Evolutionary conservation across 2,888 invertebrate species (phyloP).

Genomic region (Nasonovia ribisnigri): DNA sequence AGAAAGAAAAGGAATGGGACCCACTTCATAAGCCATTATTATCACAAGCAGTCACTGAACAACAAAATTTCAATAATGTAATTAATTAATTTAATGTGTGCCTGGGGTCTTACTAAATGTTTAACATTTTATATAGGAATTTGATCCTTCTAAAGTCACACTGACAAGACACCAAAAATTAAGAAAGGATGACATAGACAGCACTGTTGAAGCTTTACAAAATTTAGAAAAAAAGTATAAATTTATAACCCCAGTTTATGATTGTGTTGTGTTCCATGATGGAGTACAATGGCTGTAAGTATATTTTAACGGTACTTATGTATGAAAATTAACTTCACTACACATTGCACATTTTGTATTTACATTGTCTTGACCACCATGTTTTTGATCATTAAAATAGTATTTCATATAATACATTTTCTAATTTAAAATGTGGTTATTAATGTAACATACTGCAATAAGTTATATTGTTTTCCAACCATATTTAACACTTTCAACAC

Average conservation of each 20-base stretch:
- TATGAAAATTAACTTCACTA: neutral
- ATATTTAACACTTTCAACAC: too few species aligned
- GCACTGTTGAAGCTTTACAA: slow-evolving; percentile 85
- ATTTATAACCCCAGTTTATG: slow-evolving; percentile 90
- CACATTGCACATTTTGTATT: neutral
- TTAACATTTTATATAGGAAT: slow-evolving; percentile 37
- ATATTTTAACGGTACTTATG: neutral
- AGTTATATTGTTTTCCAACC: too few species aligned
- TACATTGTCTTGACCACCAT: neutral
- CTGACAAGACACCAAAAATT: slow-evolving; percentile 58
- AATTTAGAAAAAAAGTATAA: slow-evolving; percentile 87
- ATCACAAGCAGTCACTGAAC: slow-evolving; percentile 42
- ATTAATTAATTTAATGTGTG: too few species aligned
- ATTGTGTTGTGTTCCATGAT: slow-evolving; percentile 94
- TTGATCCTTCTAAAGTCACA: slow-evolving; percentile 53
- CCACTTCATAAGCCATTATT: slow-evolving; percentile 80
- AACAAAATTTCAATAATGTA: slow-evolving; percentile 64
- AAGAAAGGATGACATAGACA: slow-evolving; percentile 88
- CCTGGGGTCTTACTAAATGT: neutral
- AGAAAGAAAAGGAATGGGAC: slow-evolving; percentile 88
- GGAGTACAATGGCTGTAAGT: slow-evolving; percentile 87
- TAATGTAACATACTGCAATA: too few species aligned
- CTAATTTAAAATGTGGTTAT: neutral
- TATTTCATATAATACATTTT: neutral
- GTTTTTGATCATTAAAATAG: neutral